Conservation (phyloP, 2,797 vertebrate genomes). For the Phrynocephalus vlangalii region DNA sequence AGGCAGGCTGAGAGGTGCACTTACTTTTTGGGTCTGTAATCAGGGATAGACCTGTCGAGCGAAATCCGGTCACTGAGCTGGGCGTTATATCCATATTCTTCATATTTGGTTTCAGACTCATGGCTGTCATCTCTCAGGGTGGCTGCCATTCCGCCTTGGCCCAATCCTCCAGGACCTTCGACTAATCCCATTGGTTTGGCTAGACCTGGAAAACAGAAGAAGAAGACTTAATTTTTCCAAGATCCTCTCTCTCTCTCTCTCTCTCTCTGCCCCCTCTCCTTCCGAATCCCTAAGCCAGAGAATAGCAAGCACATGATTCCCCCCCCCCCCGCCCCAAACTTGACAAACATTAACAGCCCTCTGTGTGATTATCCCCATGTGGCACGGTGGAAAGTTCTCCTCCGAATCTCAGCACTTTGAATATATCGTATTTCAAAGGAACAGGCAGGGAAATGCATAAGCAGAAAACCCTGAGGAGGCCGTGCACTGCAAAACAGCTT, state of each 20-base stretch:
- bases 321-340: not conserved
- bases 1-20: constrained; percentile 32
- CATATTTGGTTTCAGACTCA: constrained; percentile 88
- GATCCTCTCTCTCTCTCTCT: too few species aligned
- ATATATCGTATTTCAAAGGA: not conserved
- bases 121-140: constrained; percentile 90
- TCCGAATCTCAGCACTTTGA: not conserved
- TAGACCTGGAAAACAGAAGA: constrained; percentile 81
- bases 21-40: constrained; percentile 98
- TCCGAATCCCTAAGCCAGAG: not conserved
- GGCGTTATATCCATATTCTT: constrained; percentile 97
- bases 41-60: constrained; percentile 94
- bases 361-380: not conserved
- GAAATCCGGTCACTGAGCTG: constrained; percentile 97
- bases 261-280: too few species aligned
- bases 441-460: not conserved
- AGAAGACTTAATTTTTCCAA: not conserved
- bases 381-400: not conserved
- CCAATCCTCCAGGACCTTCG: constrained; percentile 94
- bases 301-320: not conserved
- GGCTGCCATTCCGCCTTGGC: constrained; percentile 93
- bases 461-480: not conserved
- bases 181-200: constrained; percentile 97
- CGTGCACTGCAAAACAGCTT: not conserved
- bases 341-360: not conserved